Evolutionary conservation across 2,888 invertebrate species (phyloP).

Genomic region (Clusia tigrina): DNA sequence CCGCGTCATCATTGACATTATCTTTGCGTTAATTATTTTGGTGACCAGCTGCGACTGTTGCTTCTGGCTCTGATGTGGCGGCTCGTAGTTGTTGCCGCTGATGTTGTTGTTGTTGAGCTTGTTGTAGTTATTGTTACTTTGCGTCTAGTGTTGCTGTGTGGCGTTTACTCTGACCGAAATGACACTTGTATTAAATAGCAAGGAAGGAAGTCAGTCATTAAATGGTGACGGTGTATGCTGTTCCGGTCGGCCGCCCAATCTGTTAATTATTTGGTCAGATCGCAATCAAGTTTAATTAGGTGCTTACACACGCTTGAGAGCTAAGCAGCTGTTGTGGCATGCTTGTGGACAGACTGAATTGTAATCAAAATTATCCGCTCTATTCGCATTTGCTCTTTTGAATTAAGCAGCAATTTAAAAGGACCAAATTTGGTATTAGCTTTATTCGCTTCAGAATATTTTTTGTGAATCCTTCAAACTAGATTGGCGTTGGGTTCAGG

Average conservation of each 20-base stretch:
- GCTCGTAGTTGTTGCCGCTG: not conserved
- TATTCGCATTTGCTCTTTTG: not conserved
- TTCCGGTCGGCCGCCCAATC: not conserved
- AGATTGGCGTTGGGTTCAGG: too few species aligned
- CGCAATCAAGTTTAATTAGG: not conserved
- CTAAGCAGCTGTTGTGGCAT: not conserved
- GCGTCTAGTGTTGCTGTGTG: not conserved
- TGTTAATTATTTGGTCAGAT: not conserved
- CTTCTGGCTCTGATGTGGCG: not conserved
- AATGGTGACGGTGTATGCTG: not conserved
- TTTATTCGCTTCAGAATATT: too few species aligned
- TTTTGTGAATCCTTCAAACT: too few species aligned
- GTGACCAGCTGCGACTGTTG: slow-evolving; percentile 28
- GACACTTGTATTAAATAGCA: not conserved
- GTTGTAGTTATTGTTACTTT: too few species aligned
- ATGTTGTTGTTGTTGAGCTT: too few species aligned
- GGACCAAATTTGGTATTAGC: not conserved
- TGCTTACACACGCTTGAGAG: not conserved
- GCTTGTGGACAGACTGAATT: not conserved
- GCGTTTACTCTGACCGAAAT: not conserved
- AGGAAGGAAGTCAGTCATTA: not conserved
- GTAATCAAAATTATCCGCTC: not conserved
- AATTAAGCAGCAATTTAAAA: not conserved
- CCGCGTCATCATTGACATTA: slow-evolving; percentile 25
- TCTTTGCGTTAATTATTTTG: slow-evolving; percentile 27